Conservation (phyloP, 2,797 vertebrate genomes). For the Enteromius unitaeniatus region DNA sequence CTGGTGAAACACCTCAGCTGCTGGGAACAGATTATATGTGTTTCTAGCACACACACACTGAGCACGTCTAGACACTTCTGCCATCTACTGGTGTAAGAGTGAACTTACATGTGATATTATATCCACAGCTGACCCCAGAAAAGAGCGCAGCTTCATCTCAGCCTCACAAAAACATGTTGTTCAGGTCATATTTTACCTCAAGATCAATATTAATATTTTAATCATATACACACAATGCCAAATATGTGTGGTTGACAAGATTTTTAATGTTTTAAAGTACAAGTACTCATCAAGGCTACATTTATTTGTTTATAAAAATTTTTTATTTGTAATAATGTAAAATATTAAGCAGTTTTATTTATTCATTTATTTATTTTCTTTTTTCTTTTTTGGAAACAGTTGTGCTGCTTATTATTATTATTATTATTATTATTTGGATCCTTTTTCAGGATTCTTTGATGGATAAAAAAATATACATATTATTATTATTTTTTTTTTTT, state of each 20-base stretch:
- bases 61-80: neutral
- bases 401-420: neutral
- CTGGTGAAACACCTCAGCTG: slow-evolving; percentile 13
- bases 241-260: neutral
- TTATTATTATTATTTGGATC: neutral
- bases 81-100: slow-evolving; percentile 68
- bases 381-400: neutral
- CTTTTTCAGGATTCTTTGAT: neutral
- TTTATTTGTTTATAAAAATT: neutral
- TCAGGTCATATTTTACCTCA: neutral
- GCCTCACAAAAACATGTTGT: neutral
- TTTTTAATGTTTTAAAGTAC: neutral
- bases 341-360: neutral
- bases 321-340: neutral
- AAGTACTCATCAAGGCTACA: neutral
- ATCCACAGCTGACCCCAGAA: neutral
- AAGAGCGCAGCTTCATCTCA: neutral
- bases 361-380: too few relatives aligned
- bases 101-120: neutral
- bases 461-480: too few relatives aligned
- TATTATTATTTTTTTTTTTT: too few relatives aligned
- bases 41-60: neutral
- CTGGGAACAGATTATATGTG: slow-evolving; percentile 1
- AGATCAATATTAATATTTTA: neutral
- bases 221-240: neutral